Evolutionary conservation across 2,888 invertebrate species (phyloP), one percentile per base, ranked within the genome.

Genomic region (Drosophila barbarae): DNA sequence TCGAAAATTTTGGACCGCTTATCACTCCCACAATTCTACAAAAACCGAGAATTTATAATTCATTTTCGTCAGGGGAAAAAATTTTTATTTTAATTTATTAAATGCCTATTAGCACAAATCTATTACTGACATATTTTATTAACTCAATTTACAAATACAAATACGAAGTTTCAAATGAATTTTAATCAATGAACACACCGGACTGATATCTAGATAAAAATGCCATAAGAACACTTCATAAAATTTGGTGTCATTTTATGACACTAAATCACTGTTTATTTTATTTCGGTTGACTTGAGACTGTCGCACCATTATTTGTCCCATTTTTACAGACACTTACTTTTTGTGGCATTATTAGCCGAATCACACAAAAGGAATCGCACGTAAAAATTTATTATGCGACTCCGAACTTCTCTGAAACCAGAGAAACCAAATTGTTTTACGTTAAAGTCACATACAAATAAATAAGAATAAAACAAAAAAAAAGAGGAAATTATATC

Each of bases 361-460:
- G 32, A 36, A 47, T 39, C 57, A 41, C 46, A 61, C 61, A 70
- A 59, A 57, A 46, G 56, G 55, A 73, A 74, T 71, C 74, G 55
- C 60, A 46, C 66, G 71, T 84, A 78, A 78, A 78, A 82, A 65
- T 84, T 67, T 73, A 82, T 69, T 60, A 66, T 54, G 68, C 55
- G 64, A 59, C 51, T 54, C 15, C 47, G 23, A 26, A 52, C 13
- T 52, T 49, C 47, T 35, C 23, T 13, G 21, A n/a, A n/a, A n/a
- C n/a, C n/a, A n/a, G n/a, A n/a, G n/a, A n/a, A n/a, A 44, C 63
- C 69, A 79, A 69, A 82, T 84, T 79, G 65, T 71, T 75, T 65
- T 69, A 65, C 82, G 71, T 79, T 77, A 84, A 78, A 73, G 61
- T 71, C 77, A 69, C 73, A 82, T 79, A 79, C 82, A 82, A 79